Evolutionary conservation across 1,140 invertebrate species (phyloP), one percentile per base, ranked within the genome.

Genomic region (Drosophila funebris): DNA sequence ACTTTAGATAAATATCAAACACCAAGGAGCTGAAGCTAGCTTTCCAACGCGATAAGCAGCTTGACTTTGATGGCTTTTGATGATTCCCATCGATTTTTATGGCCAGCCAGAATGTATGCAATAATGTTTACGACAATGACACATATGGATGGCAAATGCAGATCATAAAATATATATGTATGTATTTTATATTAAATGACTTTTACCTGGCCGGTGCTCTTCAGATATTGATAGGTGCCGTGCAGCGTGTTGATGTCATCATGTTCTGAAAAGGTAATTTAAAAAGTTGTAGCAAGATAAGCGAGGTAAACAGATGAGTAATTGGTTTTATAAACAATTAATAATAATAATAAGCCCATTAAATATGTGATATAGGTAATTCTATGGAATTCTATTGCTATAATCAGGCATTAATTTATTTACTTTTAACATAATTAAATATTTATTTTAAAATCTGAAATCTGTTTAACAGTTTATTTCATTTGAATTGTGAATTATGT

Each of bases 181-280:
- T 14, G 31, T 53, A 52, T 27, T 27, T 33, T 29, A 29, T 24
- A 56, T 39, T 13, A 22, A 22, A 24, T 52, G 14, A 20, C 16
- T 68, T 88, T 90, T 78, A 91, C 90, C 83, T 91, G 90, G 43
- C 90, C 90, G n/a, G 90, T 91, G 70, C 90, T 91, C 41, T 91
- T 91, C 33, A 91, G 63, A 54, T 91, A 91, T 78, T 91, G 66
- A 73, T 85, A 91, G 37, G 90, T 91, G 54, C 90, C 90, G 37
- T 91, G 90, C 24, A 91, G 71, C 4, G 90, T 89, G 24, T 91
- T 91, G 14, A 91, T 88, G 50, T 91, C 90, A 52, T 90, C 81
- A 57, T 73, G 82, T 50, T 90, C 90, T 91, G 76, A 53, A 91
- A 91, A 5, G 18, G 18, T 16, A 33, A 36, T 14, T n/a, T 8